These are phyloP conservation scores for Hesperophylax magnus DNA, from an alignment of 1,140 invertebrate genomes.

Conservation along the genomic window DNA sequence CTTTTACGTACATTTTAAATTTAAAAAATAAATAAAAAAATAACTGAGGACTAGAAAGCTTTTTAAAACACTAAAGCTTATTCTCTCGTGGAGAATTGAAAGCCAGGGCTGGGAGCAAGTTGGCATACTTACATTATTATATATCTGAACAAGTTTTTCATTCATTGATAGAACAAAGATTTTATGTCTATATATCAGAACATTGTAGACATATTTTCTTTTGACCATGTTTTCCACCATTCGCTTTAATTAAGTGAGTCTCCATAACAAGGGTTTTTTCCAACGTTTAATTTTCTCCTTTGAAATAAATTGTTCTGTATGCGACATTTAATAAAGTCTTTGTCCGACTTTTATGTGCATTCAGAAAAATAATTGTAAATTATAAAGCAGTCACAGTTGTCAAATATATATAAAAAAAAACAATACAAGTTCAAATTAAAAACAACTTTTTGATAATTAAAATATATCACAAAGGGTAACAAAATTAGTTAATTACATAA, in stretches of 20 bases:
- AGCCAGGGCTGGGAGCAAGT: constrained; percentile 10
- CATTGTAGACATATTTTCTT: no score
- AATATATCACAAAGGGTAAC: no score
- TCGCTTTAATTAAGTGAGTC: constrained; percentile 52
- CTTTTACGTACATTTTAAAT: background rate
- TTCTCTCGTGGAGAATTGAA: background rate
- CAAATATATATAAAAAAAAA: no score
- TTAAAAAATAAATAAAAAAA: background rate
- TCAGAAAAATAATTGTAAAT: no score
- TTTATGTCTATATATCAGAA: constrained; percentile 21
- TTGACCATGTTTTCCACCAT: background rate
- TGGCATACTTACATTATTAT: constrained; percentile 35
- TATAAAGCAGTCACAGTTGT: no score
- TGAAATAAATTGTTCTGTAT: no score
- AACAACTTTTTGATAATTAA: no score
- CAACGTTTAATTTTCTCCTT: background rate
- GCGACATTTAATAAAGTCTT: no score
- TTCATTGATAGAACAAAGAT: constrained; percentile 48
- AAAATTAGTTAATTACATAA: no score
- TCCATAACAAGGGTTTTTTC: background rate
- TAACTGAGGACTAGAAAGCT: constrained; percentile 6
- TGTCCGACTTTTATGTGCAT: no score
- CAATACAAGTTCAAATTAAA: no score
- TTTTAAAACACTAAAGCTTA: constrained; percentile 24
- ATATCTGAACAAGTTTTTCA: constrained; percentile 50